Base-by-base conservation (phyloP, 1,140 invertebrate genomes). In the Chironomus striatipennis region DNA sequence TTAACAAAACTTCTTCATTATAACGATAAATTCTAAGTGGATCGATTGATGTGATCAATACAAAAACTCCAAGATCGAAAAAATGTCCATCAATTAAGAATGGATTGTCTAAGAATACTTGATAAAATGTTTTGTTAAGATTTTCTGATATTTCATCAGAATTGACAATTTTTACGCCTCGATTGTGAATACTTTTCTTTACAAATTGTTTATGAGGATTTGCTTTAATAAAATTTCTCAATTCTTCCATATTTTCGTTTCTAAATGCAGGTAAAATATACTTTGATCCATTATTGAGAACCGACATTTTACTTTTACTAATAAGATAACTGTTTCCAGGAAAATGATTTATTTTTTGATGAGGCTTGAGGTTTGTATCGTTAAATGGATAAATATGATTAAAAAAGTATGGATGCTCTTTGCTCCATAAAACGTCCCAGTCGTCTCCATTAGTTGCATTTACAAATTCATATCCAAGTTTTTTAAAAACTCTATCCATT, bases 21-120 rank as follows among this genome's bases (percentile, higher is more conserved):
- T 94, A 93, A 74, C 90, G 89, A 79, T 97, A 97, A 0, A 94
- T 87, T 79, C 94, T 85, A 1, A 97, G 81, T 42, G 96, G 96
- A 83, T 95, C 86, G 15, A 97, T 87, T 0, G 94, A 96, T 0
- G 95, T 96, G 3, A 97, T 83, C 1, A 93, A 90, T 0, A 93
- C 93, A 82, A 97, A 98, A 65, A 98, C 87, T 15, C 96, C 95
- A 81, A 98, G 93, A 81, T 98, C 96, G 84, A 98, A 98, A 84
- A 96, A 97, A 80, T 92, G 87, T 1, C 90, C 91, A 79, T 92
- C 91, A 7, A 94, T 86, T 20, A 91, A 82, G 76, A 92, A 89
- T 20, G 94, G 94, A 76, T 89, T 90, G 73, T 90, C 86, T 43
- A 91, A 85, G 82, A 90, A 97, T 80, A 95, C 90, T 79, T 98